Conservation (phyloP, 2,888 invertebrate species). For the Eristalis arbustorum region DNA sequence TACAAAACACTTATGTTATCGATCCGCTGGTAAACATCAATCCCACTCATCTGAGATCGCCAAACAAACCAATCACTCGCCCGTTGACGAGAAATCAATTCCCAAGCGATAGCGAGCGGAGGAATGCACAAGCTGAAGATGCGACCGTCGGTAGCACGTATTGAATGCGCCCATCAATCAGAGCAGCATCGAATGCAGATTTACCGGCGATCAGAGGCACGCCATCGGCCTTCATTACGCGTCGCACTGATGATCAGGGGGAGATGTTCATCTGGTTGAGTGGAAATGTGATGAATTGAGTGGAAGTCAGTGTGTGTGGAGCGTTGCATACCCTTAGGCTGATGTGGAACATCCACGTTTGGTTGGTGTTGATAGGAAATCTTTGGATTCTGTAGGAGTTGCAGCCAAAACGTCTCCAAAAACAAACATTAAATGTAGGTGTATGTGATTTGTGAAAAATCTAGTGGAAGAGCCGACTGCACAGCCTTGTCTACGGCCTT, state of each 20-base stretch:
- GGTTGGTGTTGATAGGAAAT: too few species aligned
- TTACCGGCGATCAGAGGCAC: background rate
- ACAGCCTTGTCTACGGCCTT: too few species aligned
- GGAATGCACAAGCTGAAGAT: conserved; percentile 1
- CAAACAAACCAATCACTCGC: conserved; percentile 23
- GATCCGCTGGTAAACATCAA: conserved; percentile 6
- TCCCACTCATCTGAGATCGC: background rate
- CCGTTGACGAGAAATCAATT: conserved; percentile 2
- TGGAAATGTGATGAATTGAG: background rate
- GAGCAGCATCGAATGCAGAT: background rate
- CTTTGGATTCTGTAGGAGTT: too few species aligned
- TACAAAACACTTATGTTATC: conserved; percentile 20
- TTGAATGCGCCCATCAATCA: background rate
- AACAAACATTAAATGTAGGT: too few species aligned
- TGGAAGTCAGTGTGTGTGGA: background rate
- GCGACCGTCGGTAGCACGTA: background rate
- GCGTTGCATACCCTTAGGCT: background rate
- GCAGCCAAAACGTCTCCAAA: too few species aligned
- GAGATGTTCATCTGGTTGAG: background rate
- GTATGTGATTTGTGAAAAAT: too few species aligned
- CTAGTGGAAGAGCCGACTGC: too few species aligned
- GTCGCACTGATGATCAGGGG: background rate
- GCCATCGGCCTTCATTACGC: background rate
- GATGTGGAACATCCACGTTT: too few species aligned
- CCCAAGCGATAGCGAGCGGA: conserved; percentile 23